Base-by-base conservation (phyloP, 2,797 vertebrate genomes). In the Coranthus polyacanthus region DNA sequence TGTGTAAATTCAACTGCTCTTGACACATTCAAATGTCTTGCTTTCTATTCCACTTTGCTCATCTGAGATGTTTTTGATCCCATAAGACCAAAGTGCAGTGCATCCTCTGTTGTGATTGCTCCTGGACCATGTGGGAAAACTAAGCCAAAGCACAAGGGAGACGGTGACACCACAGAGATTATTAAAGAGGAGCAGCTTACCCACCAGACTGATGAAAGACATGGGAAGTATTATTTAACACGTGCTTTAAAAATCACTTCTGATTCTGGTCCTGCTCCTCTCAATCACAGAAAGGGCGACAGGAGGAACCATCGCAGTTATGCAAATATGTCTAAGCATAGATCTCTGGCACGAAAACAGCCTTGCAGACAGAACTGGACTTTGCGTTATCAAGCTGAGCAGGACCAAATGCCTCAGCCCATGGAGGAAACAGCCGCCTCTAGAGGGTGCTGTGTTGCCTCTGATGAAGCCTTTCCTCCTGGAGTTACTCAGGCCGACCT, bases 21-120 rank as follows among this genome's bases (percentile, higher is more conserved):
- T 17, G 6, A 52, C 4, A 24, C 18, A 11, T 43, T 1, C 5
- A 16, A 3, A 45, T 26, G 0, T 29, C 41, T 44, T 46, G 5
- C 5, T 39, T 36, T 51, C 13, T 32, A 1, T 56, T 45, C 0
- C 11, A 20, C 10, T 61, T 6, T 5, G 13, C 18, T 62, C 16
- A 71, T 53, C 11, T 56, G 0, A 32, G 22, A 51, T 34, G 47
- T 41, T 44, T 59, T 42, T 59, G 26, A 84, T 72, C 53, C 24
- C 38, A 11, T 49, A 43, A 94, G 94, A 69, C 74, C 54, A 67
- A 94, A 91, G 67, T 90, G 81, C 82, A 93, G 89, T 9, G 61
- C 88, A 37, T 90, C 92, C 10, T 90, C 90, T 45, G 56, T 76
- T 18, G 3, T 91, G 7, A 32, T 78, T 13, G 42, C 38, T 62